These are phyloP conservation scores for Holothuria scabra DNA, from an alignment of 53 echinoderm and acorn worm genomes.

Conservation along the genomic window DNA sequence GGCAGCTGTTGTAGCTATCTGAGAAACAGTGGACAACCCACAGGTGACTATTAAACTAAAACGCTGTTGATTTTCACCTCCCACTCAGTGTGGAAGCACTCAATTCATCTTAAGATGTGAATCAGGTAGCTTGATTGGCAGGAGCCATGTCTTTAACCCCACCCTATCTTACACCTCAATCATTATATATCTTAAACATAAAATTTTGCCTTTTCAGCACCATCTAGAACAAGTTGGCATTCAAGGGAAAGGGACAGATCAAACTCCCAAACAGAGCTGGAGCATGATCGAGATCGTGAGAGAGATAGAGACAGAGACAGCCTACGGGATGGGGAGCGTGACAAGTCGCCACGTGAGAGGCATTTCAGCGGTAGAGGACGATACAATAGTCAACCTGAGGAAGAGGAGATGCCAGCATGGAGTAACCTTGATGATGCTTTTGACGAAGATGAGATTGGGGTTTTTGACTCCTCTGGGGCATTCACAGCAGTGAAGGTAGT, in stretches of 20 bases:
- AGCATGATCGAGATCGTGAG: constrained; percentile 2
- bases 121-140: too few species aligned
- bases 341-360: constrained; percentile 51
- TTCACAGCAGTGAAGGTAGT: constrained; percentile 91
- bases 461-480: constrained; percentile 91
- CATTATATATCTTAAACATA: too few species aligned
- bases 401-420: constrained; percentile 91
- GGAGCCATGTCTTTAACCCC: too few species aligned
- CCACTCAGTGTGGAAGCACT: too few species aligned
- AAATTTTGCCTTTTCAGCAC: constrained; percentile 39
- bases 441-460: constrained; percentile 75
- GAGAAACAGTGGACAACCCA: too few species aligned
- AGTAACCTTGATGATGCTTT: constrained; percentile 82
- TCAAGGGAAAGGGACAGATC: constrained; percentile 73
- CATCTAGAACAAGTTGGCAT: constrained; percentile 82
- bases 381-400: constrained; percentile 75
- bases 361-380: constrained; percentile 71
- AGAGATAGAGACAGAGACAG: constrained; percentile 57
- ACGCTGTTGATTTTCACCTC: too few species aligned
- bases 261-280: constrained; percentile 32
- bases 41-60: too few species aligned
- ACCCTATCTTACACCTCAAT: too few species aligned
- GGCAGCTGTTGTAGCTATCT: too few species aligned
- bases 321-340: constrained; percentile 52
- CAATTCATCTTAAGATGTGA: too few species aligned